Percentiles rank a stretch among this genome's conserved stretches.
Evolutionary conservation across 2,888 invertebrate genomes (phyloP).

Genomic region (Macrophya annulata): DNA sequence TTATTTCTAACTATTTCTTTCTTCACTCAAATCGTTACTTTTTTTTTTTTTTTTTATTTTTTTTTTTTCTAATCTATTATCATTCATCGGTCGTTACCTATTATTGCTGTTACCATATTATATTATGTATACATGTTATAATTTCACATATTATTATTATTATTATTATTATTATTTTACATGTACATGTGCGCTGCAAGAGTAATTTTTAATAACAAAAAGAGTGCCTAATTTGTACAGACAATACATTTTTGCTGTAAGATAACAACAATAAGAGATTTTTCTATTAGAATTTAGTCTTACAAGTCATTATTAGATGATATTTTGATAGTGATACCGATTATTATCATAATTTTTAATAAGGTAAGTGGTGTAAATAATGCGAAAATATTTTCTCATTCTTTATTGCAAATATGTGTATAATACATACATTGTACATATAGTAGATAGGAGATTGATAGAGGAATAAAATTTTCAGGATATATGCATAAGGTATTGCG

Average conservation of each 20-base stretch:
- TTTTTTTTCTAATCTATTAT: conserved; percentile 46
- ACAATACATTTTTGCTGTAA: conserved; percentile 74
- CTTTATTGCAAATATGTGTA: background rate
- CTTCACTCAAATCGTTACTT: conserved; percentile 39
- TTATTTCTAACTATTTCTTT: conserved; percentile 53
- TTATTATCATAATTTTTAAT: background rate
- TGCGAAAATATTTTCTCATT: background rate
- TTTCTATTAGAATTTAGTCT: conserved; percentile 38
- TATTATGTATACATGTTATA: conserved; percentile 63
- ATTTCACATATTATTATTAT: conserved; percentile 65
- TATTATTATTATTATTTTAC: conserved; percentile 69
- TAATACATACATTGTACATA: too few relatives aligned
- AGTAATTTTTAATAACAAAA: conserved; percentile 68
- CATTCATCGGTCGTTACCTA: conserved; percentile 60
- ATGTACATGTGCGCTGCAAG: conserved; percentile 61
- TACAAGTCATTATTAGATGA: conserved; percentile 23
- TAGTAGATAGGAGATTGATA: background rate
- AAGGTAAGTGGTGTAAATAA: conserved; percentile 4
- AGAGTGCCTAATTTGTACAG: conserved; percentile 78
- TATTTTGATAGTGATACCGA: background rate
- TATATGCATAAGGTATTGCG: background rate
- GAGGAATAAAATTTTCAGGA: background rate
- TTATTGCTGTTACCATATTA: conserved; percentile 61
- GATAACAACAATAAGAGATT: conserved; percentile 71
- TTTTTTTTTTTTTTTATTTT: background rate